A percentile compares a stretch with the other conserved stretches of the same genome.
Evolutionary conservation across 2,797 vertebrate species (phyloP).

Genomic region (Cheirogaleus major): DNA sequence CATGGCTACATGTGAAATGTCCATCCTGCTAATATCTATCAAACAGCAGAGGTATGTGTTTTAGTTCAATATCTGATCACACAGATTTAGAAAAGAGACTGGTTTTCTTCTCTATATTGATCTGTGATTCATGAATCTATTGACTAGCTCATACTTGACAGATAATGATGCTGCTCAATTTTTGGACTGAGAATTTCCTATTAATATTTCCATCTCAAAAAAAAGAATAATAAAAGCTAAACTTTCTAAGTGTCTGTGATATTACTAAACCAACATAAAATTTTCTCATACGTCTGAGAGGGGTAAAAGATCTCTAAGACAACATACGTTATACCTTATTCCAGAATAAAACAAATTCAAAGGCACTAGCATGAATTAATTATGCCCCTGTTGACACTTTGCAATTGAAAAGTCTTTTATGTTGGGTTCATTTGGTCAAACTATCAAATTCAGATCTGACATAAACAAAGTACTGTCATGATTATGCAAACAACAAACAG

Average conservation of each 20-base stretch:
- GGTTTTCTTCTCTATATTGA: background rate
- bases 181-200: background rate
- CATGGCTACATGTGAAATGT: background rate
- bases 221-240: background rate
- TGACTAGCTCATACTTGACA: background rate
- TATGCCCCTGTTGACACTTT: background rate
- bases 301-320: background rate
- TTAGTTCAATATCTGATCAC: background rate
- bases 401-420: background rate
- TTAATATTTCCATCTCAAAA: background rate
- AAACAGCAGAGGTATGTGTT: background rate
- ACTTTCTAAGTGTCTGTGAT: background rate
- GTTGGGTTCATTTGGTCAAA: background rate
- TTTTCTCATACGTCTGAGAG: background rate
- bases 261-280: background rate
- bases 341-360: background rate
- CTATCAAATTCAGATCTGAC: background rate
- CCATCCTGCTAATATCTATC: background rate
- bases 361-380: background rate
- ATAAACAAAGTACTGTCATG: background rate
- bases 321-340: background rate
- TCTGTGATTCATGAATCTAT: background rate
- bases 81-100: background rate
- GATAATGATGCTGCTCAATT: background rate
- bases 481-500: background rate